phyloP scores from a whole-genome alignment of 2,797 vertebrate species.

The Potorous gilbertii region DNA sequence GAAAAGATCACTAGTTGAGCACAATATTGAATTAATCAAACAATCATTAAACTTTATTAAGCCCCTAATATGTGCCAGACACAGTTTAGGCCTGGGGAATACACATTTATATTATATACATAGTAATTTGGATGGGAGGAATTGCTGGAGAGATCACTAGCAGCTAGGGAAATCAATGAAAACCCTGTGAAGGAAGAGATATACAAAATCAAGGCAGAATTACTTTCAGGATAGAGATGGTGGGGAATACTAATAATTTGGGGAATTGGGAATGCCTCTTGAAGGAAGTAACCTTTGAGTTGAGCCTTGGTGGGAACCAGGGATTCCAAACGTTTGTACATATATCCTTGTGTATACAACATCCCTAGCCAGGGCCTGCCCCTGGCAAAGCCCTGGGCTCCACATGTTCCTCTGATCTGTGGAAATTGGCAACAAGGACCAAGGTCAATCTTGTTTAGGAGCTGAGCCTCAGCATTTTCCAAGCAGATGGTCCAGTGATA shows the following conservation, averaged over 20 bases:
- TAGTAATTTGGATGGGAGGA: neutral
- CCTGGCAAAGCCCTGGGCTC: neutral
- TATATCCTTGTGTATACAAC: neutral
- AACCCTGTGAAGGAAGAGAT: neutral
- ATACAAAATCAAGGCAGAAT: neutral
- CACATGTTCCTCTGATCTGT: neutral
- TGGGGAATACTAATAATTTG: neutral
- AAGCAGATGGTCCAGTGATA: neutral
- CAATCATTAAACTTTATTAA: neutral
- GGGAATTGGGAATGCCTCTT: neutral
- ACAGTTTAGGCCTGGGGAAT: neutral
- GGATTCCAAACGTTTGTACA: neutral
- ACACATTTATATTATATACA: neutral
- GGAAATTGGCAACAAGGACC: neutral
- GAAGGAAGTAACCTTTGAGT: neutral
- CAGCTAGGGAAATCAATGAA: neutral
- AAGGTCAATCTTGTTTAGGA: neutral
- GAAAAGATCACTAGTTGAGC: neutral
- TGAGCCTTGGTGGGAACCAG: neutral
- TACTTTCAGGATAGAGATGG: neutral
- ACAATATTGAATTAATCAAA: neutral
- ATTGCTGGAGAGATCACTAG: neutral
- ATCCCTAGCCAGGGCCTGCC: neutral
- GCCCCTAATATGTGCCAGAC: neutral
- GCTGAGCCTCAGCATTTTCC: neutral